A percentile compares a stretch with the other conserved stretches of the same genome.
Evolutionary conservation across 2,797 vertebrate species (phyloP).

Genomic region (Phataginus tetradactyla): DNA sequence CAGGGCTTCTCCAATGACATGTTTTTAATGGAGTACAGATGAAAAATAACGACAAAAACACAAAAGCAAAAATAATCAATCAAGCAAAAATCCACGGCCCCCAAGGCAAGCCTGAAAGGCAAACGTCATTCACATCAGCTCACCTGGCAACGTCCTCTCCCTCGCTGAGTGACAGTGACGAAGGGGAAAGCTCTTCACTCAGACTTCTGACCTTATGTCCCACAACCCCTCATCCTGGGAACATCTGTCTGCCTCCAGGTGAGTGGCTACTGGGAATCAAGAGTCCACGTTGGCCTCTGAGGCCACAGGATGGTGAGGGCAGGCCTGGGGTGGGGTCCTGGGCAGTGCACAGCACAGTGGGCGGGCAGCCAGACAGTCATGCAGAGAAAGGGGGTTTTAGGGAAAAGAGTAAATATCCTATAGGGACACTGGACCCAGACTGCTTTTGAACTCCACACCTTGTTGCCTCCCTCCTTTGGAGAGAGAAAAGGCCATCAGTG

Average conservation of each 20-base stretch:
- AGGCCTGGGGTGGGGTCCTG: not conserved
- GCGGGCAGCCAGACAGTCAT: accelerated
- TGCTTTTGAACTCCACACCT: not conserved
- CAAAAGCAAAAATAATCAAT: not conserved
- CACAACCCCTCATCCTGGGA: not conserved
- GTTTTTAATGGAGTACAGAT: not conserved
- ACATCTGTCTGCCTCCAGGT: accelerated
- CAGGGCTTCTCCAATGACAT: not conserved
- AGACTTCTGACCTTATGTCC: not conserved
- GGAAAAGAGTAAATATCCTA: not conserved
- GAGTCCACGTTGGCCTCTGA: not conserved
- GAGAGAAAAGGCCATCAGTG: not conserved
- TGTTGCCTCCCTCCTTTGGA: not conserved
- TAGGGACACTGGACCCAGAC: not conserved
- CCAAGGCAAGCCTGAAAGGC: not conserved
- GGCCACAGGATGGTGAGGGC: not conserved
- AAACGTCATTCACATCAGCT: accelerated
- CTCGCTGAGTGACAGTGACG: not conserved
- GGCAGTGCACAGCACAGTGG: accelerated
- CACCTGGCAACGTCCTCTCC: not conserved
- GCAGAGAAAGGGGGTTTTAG: not conserved
- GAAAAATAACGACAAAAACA: not conserved
- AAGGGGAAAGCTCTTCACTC: not conserved
- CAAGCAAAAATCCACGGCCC: not conserved
- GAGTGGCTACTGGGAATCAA: not conserved